phyloP scores from a whole-genome alignment of 2,113 vertebrate genomes.

The Peromyscus californicus region DNA sequence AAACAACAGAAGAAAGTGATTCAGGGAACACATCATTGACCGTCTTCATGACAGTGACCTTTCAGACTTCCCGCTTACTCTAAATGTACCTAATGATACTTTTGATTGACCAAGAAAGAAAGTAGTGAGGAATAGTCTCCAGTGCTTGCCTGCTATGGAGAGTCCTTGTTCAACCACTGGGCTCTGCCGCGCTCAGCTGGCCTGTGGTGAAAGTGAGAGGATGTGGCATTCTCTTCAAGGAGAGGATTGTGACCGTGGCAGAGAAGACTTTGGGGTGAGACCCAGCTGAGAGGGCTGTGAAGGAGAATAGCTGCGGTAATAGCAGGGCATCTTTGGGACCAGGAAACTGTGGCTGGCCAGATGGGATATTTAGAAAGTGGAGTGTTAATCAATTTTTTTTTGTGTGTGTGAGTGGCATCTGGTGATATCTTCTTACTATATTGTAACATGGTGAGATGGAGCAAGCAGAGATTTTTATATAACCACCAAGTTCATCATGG shows the following conservation, averaged over 20 bases:
- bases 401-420: not conserved
- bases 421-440: not conserved
- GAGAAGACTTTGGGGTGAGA: no score
- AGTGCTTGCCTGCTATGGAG: not conserved
- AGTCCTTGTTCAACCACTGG: fast-evolving
- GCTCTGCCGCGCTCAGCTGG: not conserved
- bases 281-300: not conserved
- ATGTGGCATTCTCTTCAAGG: not conserved
- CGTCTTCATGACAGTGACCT: not conserved
- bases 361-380: not conserved
- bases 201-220: not conserved
- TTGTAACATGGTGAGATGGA: not conserved
- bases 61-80: not conserved
- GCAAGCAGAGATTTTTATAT: not conserved
- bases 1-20: not conserved
- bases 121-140: not conserved
- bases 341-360: not conserved
- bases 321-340: not conserved
- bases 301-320: no score
- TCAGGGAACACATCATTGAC: not conserved
- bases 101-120: not conserved
- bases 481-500: no score
- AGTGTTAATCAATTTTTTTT: not conserved
- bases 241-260: not conserved
- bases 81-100: no score